A percentile compares a stretch with the other conserved stretches of the same genome.
phyloP scores from a whole-genome alignment of 2,797 vertebrate genomes.

The Anableps anableps region DNA sequence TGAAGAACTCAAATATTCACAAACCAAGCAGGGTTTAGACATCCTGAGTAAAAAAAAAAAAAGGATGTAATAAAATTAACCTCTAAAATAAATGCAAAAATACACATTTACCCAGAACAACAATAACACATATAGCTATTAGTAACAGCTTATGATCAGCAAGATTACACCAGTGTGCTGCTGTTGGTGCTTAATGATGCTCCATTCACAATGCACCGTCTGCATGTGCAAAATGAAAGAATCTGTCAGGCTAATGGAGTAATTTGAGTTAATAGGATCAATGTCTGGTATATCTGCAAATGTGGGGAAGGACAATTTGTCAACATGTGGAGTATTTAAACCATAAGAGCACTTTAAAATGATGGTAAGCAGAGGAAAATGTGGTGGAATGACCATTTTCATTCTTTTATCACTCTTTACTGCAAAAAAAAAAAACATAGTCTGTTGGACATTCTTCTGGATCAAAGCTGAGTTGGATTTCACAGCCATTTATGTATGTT shows the following conservation, averaged over 20 bases:
- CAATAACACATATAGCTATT: neutral
- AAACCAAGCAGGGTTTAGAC: neutral
- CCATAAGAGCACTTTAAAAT: neutral
- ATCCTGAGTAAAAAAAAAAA: neutral
- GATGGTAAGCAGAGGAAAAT: neutral
- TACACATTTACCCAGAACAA: neutral
- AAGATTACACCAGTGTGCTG: slow-evolving; percentile 31
- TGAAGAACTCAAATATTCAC: neutral
- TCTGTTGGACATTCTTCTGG: neutral
- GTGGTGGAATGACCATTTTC: neutral
- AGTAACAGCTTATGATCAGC: slow-evolving; percentile 2
- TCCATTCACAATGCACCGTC: slow-evolving; percentile 3
- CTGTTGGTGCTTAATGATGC: slow-evolving; percentile 19
- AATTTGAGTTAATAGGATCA: slow-evolving; percentile 66
- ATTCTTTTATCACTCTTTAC: neutral
- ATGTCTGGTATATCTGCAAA: slow-evolving; percentile 27
- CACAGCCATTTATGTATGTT: neutral
- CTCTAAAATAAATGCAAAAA: neutral
- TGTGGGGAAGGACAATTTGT: slow-evolving; percentile 25
- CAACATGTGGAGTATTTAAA: slow-evolving; percentile 39
- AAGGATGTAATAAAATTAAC: neutral
- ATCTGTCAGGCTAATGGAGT: slow-evolving; percentile 57
- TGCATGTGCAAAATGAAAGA: slow-evolving; percentile 45
- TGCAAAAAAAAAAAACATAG: neutral
- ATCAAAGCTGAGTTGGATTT: neutral